Conservation (phyloP, 53 echinoderm and acorn worm genomes). For the Zoroaster sp. region DNA sequence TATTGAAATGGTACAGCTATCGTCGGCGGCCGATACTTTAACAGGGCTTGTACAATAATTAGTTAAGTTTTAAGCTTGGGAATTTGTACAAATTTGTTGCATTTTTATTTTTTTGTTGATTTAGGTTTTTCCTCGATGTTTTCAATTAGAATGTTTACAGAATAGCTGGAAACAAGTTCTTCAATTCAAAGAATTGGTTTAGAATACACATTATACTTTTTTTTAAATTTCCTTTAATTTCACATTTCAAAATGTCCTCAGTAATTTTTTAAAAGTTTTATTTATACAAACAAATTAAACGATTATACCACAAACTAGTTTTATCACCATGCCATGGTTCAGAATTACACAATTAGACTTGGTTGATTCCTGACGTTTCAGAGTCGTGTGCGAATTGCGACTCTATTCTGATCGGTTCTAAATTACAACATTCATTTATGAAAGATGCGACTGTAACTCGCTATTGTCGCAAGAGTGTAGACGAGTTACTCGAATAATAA, state of each 20-base stretch:
- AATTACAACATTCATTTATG: too few relatives aligned
- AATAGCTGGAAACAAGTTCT: slow-evolving; percentile 6
- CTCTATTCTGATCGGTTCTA: too few relatives aligned
- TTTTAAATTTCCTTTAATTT: slow-evolving; percentile 22
- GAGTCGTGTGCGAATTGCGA: too few relatives aligned
- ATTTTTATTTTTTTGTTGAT: background rate
- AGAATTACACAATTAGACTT: too few relatives aligned
- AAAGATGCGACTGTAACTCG: too few relatives aligned
- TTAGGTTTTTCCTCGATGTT: slow-evolving; percentile 2
- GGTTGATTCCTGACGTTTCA: too few relatives aligned
- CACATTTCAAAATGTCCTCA: slow-evolving; percentile 22
- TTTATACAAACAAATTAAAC: too few relatives aligned
- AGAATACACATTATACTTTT: slow-evolving; percentile 6
- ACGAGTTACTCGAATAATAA: too few relatives aligned
- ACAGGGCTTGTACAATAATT: background rate
- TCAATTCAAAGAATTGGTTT: slow-evolving; percentile 32
- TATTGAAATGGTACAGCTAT: background rate
- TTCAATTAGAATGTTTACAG: too few relatives aligned
- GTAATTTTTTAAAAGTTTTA: background rate
- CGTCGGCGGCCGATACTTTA: background rate
- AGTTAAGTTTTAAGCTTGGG: background rate
- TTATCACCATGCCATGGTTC: too few relatives aligned
- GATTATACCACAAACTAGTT: too few relatives aligned
- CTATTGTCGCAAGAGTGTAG: too few relatives aligned
- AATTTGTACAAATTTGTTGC: slow-evolving; percentile 24